Base-by-base conservation (phyloP, 2,888 invertebrate species). In the Coelinius sp. region DNA sequence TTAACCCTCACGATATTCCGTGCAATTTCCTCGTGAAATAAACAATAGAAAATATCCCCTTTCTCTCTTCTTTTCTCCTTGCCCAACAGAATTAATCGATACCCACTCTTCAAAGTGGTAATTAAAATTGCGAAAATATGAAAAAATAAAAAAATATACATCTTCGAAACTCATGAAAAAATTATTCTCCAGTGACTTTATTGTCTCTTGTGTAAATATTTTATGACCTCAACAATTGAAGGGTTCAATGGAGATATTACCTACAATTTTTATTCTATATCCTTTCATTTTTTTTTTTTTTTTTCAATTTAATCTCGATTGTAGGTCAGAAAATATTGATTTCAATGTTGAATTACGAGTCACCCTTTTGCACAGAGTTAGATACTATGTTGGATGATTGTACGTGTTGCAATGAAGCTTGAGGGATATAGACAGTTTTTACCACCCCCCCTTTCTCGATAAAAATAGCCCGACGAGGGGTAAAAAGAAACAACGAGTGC, bases 241-340 rank as follows among this genome's bases (percentile, higher is more conserved):
- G 46, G 20, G 20, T 49, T 14, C 14, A 20, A 20, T 7, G 10
- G 20, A 49, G 10, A 49, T 8, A 49, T 49, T 14, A 49, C 12
- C 25, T 44, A 27, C n/a, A 53, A 65, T 46, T 49, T 65, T 31
- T 25, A 25, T 22, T 44, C 52, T 70, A 49, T 49, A 20, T 14
- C 20, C 46, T n/a, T 67, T 68, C 35, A 17, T 24, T n/a, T 44
- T 31, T 53, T 53, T 41, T 68, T 59, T 64, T 71, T 49, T 74
- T 64, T 56, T n/a, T n/a, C n/a, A n/a, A 73, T 75, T 75, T 73
- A 71, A 76, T 14, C 73, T 68, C 67, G 73, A 38, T 75, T 76
- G 73, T 78, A 75, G 78, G 78, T 78, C 78, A 73, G 76, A 77
- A 76, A 75, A 76, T 78, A 78, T 78, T 72, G 78, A 78, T 77